These are phyloP conservation scores for Agapetus fuscipes DNA, from an alignment of 2,888 invertebrate species.

Conservation along the genomic window DNA sequence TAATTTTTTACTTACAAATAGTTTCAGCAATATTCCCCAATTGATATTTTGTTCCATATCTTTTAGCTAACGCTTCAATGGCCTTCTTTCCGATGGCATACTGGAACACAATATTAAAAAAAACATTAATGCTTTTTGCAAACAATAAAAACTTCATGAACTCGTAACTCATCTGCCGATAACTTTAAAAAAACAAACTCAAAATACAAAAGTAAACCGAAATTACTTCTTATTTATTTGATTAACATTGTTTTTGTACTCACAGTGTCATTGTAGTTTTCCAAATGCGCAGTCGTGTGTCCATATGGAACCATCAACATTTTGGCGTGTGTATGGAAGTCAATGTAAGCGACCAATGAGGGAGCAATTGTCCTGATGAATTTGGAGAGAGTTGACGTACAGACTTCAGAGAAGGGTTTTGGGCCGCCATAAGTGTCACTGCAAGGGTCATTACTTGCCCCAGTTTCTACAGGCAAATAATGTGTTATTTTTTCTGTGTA, in stretches of 20 bases:
- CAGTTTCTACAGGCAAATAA: too few species aligned
- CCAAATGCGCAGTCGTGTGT: slow-evolving; percentile 32
- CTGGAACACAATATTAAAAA: too few species aligned
- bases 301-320: slow-evolving; percentile 50
- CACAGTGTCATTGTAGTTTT: slow-evolving; percentile 33
- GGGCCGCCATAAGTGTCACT: slow-evolving; percentile 35
- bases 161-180: not conserved
- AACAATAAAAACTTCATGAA: slow-evolving; percentile 1
- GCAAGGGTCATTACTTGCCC: not conserved
- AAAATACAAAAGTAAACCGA: too few species aligned
- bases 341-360: slow-evolving; percentile 43
- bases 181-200: not conserved
- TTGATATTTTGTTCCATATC: slow-evolving; percentile 49
- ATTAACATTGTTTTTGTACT: too few species aligned
- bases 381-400: slow-evolving; percentile 37
- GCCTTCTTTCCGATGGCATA: slow-evolving; percentile 37
- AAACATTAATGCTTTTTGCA: too few species aligned
- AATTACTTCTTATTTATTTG: too few species aligned
- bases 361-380: slow-evolving; percentile 36
- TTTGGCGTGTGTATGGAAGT: slow-evolving; percentile 58
- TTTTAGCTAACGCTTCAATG: slow-evolving; percentile 40
- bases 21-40: slow-evolving; percentile 50
- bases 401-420: slow-evolving; percentile 47
- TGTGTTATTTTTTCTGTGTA: too few species aligned
- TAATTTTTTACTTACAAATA: slow-evolving; percentile 36